These are phyloP conservation scores for Sepiola atlantica DNA, from an alignment of 2,888 invertebrate genomes.

Conservation along the genomic window DNA sequence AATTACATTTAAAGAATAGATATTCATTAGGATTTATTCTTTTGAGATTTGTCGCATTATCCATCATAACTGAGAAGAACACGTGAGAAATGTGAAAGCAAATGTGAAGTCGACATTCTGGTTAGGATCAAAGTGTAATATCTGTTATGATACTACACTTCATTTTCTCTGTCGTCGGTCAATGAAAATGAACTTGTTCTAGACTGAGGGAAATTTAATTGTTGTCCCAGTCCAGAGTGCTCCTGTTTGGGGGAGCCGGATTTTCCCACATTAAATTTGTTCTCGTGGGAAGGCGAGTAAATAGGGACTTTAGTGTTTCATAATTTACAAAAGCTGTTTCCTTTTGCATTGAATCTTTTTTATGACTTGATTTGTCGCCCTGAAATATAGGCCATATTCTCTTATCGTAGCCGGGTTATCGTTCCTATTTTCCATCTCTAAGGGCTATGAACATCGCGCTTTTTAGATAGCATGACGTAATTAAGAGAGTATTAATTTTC, in stretches of 20 bases:
- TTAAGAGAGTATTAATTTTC: neutral
- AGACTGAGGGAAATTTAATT: no score
- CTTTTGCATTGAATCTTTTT: neutral
- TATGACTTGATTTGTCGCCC: neutral
- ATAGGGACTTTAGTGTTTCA: neutral
- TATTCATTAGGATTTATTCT: neutral
- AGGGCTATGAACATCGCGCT: neutral
- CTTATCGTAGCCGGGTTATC: neutral
- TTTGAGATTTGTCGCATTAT: neutral
- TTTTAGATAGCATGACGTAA: neutral
- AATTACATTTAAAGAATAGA: neutral
- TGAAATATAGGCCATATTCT: neutral
- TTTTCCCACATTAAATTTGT: no score
- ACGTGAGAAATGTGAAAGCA: no score
- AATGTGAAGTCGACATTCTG: no score
- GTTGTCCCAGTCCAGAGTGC: no score
- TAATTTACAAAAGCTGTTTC: neutral
- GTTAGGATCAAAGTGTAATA: no score
- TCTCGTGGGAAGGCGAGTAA: neutral
- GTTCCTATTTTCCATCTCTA: neutral
- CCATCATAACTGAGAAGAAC: no score
- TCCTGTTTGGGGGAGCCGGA: no score
- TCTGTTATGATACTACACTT: no score
- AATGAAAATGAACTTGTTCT: no score
- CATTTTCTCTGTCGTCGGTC: no score